Conservation (phyloP, 2,113 vertebrate species). For the Felis chaus region DNA sequence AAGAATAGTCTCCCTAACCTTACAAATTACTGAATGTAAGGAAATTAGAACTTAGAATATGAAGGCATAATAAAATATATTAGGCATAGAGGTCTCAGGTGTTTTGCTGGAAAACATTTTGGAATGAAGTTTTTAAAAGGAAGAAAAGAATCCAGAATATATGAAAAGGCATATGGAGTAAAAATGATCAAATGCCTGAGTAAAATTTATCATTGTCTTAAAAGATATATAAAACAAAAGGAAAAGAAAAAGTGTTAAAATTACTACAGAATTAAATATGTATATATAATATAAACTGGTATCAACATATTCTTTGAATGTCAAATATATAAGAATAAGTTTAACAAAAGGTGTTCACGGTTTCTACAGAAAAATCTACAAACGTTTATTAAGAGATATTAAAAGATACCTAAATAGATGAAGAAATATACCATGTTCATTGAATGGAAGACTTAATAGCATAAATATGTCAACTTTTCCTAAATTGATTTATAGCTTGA, state of each 20-base stretch:
- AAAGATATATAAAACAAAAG: background rate
- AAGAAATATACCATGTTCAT: background rate
- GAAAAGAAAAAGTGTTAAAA: background rate
- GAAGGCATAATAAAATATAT: background rate
- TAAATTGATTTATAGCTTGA: background rate
- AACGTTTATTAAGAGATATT: background rate
- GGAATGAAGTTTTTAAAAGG: background rate
- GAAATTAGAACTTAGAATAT: background rate
- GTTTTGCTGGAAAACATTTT: background rate
- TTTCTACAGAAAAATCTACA: background rate
- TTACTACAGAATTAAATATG: background rate
- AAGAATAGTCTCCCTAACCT: background rate
- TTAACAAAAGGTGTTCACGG: background rate
- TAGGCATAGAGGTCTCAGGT: background rate
- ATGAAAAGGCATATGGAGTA: background rate
- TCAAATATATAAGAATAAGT: background rate
- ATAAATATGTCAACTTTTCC: background rate
- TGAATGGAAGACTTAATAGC: background rate
- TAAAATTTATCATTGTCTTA: background rate
- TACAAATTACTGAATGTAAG: background rate
- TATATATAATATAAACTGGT: background rate
- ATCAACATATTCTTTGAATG: background rate
- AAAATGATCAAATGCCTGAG: background rate
- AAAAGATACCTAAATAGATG: background rate
- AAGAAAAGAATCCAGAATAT: background rate